Percentiles rank a stretch among this genome's conserved stretches.
These are phyloP conservation scores for Graptemys geographica DNA, from an alignment of 2,797 vertebrate genomes.

Conservation along the genomic window DNA sequence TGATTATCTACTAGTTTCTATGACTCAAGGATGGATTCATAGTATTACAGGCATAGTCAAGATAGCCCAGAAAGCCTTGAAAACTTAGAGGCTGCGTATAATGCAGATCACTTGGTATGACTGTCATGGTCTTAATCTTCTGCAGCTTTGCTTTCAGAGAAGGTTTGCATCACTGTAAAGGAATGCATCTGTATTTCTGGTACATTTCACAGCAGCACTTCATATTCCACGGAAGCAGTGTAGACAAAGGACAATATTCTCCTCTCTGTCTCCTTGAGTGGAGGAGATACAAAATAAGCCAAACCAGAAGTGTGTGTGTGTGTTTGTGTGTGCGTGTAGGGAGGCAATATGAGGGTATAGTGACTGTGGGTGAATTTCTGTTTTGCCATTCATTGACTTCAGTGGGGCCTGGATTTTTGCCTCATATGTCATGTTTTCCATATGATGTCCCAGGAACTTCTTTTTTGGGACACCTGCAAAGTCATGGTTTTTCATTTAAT, in stretches of 20 bases:
- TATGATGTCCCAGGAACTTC: background rate
- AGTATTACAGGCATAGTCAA: background rate
- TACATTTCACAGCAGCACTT: background rate
- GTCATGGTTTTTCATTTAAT: background rate
- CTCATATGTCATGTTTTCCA: background rate
- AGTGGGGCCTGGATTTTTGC: rapidly evolving
- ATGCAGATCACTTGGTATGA: background rate
- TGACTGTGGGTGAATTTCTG: background rate
- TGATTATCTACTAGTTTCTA: background rate
- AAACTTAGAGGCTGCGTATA: background rate
- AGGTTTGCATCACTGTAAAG: background rate
- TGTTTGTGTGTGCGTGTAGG: too few relatives aligned
- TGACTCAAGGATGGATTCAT: rapidly evolving
- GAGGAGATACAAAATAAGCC: background rate
- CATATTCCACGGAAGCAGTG: rapidly evolving
- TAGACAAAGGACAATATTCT: background rate
- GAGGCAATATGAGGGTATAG: background rate
- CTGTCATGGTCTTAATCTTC: background rate
- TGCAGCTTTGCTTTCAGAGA: background rate
- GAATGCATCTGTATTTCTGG: background rate
- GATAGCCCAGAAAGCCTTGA: background rate
- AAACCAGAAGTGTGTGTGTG: background rate
- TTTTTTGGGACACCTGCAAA: background rate
- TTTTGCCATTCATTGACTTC: background rate
- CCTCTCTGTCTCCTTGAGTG: background rate